These are phyloP conservation scores for Loripinus fragilis DNA, from an alignment of 2,888 invertebrate genomes.

Conservation along the genomic window DNA sequence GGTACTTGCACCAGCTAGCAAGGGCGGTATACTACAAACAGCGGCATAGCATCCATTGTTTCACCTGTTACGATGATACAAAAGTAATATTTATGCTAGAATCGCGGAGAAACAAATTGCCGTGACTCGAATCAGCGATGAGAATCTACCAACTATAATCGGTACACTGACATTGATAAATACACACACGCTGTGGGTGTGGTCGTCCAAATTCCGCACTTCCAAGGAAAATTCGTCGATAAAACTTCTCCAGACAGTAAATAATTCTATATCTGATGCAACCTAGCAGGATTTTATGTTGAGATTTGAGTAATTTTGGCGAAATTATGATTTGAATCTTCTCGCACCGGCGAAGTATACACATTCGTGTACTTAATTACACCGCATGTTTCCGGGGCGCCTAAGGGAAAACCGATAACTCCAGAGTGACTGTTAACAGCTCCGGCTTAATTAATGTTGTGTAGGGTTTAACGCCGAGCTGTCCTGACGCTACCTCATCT, in stretches of 20 bases:
- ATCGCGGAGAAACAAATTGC: too few relatives aligned
- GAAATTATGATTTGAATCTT: slow-evolving; percentile 8
- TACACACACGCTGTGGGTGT: slow-evolving; percentile 18
- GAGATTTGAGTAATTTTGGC: neutral
- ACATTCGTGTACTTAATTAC: slow-evolving; percentile 27
- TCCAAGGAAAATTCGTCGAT: neutral
- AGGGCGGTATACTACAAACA: too few relatives aligned
- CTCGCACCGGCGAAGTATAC: slow-evolving; percentile 38
- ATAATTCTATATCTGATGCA: neutral
- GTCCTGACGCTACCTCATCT: too few relatives aligned
- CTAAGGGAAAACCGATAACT: slow-evolving; percentile 31
- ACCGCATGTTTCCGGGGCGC: slow-evolving; percentile 44
- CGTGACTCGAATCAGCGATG: too few relatives aligned
- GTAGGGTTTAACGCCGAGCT: too few relatives aligned
- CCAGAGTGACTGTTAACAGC: neutral
- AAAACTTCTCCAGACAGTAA: neutral
- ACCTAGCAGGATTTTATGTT: slow-evolving; percentile 11
- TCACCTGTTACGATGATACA: too few relatives aligned
- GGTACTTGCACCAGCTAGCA: too few relatives aligned
- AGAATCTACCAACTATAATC: neutral
- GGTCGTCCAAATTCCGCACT: slow-evolving; percentile 27
- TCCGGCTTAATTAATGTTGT: too few relatives aligned
- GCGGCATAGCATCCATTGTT: too few relatives aligned
- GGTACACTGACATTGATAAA: neutral
- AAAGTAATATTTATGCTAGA: too few relatives aligned